These are phyloP conservation scores for Ochotona princeps DNA, from an alignment of 2,113 vertebrate species.

Conservation along the genomic window DNA sequence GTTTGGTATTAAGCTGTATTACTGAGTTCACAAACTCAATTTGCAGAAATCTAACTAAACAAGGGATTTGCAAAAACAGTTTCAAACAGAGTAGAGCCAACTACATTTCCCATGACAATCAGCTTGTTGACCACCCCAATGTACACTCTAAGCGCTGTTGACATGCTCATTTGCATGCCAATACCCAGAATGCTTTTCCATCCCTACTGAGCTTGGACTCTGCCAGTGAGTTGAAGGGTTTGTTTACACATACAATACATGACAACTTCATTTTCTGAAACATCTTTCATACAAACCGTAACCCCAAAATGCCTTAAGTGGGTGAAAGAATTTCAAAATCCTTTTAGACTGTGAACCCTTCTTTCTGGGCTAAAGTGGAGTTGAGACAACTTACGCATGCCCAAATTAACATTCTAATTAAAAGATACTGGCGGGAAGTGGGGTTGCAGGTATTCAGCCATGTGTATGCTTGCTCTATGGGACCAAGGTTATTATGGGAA, in stretches of 20 bases:
- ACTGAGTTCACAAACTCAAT: slow-evolving; percentile 70
- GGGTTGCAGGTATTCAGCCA: not conserved
- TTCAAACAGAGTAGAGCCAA: slow-evolving; percentile 73
- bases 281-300: slow-evolving; percentile 73
- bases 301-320: slow-evolving; percentile 72
- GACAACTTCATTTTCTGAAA: slow-evolving; percentile 82
- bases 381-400: slow-evolving; percentile 67
- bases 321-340: slow-evolving; percentile 64
- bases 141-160: slow-evolving; percentile 84
- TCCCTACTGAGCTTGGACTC: slow-evolving; percentile 75
- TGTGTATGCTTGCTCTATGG: not conserved
- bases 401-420: slow-evolving; percentile 77
- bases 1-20: slow-evolving; percentile 76
- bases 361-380: slow-evolving; percentile 48
- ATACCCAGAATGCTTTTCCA: slow-evolving; percentile 87
- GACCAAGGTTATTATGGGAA: slow-evolving; percentile 30
- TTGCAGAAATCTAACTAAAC: slow-evolving; percentile 79
- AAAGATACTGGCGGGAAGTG: slow-evolving; percentile 52
- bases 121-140: slow-evolving; percentile 86
- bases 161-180: slow-evolving; percentile 88
- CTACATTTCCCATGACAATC: slow-evolving; percentile 87
- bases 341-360: slow-evolving; percentile 62
- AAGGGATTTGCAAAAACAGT: slow-evolving; percentile 81
- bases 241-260: slow-evolving; percentile 80
- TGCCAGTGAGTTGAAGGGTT: slow-evolving; percentile 79